Conservation (phyloP, 1,140 invertebrate species). For the Drosophila pallidifrons region DNA sequence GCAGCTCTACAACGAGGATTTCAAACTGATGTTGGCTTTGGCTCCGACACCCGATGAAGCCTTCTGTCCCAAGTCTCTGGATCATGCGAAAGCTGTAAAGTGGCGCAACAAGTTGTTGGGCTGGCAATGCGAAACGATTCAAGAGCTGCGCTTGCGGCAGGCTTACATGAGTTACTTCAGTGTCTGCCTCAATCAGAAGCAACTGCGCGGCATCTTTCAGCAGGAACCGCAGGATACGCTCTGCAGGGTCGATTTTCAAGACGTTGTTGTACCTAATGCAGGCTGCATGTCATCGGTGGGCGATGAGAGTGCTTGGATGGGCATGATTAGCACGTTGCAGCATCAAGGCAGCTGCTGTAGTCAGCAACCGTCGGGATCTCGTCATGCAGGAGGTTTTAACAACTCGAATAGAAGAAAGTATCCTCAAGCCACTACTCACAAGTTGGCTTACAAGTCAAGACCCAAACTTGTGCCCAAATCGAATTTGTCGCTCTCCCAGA, state of each 20-base stretch:
- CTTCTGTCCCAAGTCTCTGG: conserved; percentile 36
- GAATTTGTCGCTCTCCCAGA: background rate
- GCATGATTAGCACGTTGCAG: conserved; percentile 15
- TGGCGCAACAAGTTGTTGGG: conserved; percentile 63
- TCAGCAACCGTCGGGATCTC: background rate
- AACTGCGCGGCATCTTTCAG: conserved; percentile 52
- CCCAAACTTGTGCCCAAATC: conserved; percentile 32
- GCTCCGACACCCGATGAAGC: conserved; percentile 45
- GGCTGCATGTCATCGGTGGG: background rate
- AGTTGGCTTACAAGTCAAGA: conserved; percentile 1
- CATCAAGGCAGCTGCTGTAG: conserved; percentile 5
- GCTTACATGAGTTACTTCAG: conserved; percentile 71
- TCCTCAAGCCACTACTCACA: background rate
- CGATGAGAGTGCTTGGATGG: conserved; percentile 17
- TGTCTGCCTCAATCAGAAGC: conserved; percentile 56
- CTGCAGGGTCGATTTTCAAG: conserved; percentile 51
- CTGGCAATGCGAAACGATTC: conserved; percentile 34
- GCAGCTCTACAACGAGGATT: conserved; percentile 42
- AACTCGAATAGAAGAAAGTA: background rate
- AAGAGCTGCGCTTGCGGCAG: conserved; percentile 61
- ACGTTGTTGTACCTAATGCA: background rate
- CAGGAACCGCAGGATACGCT: conserved; percentile 44
- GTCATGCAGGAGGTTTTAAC: conserved; percentile 1
- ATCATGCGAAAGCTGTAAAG: conserved; percentile 31
- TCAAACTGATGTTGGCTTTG: conserved; percentile 42